Evolutionary conservation across 2,113 vertebrate genomes (phyloP), one percentile per base, ranked within the genome.

Genomic region (Cricetomys ansorgei): DNA sequence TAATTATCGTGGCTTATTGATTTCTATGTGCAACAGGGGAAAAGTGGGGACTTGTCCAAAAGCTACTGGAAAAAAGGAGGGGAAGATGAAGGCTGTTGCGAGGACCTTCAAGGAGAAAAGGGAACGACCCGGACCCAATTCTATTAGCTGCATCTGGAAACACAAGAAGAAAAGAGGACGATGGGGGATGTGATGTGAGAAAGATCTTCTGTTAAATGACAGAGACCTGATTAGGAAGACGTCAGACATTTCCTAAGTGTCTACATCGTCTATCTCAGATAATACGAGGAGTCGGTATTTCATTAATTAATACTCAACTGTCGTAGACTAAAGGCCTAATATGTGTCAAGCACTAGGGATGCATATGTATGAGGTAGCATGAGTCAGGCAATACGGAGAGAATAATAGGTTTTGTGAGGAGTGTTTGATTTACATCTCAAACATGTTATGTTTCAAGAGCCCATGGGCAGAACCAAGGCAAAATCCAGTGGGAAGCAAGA

Each of bases 101-200:
- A 45, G 15, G 29, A 17, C 21, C 81, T 81, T 57, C 5, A 9
- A 81, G 64, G 59, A 69, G 69, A 69, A 64, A 59, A 65, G 69
- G 19, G 88, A 91, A 83, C 34, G 37, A 11, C 11, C 9, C 16
- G 59, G 34, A 48, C 73, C 57, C n/a, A 65, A 21, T 55, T 45
- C 57, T n/a, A 62, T n/a, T 13, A 69, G 55, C 23, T 65, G 17
- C 23, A 0, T 5, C 43, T 31, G 37, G 17, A 34, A 19, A 57
- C 43, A 70, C 67, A 64, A 69, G 53, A 84, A 27, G 13, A 9
- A 43, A 55, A 87, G 79, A 62, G 29, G 40, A 17, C 3, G 21
- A 34, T 40, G 2, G 4, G 23, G 8, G 25, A 7, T 0, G 0
- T 7, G 11, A 0, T 4, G 1, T 9, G 27, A 76, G 55, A 87